A percentile compares a stretch with the other conserved stretches of the same genome.
These are phyloP conservation scores for Cebidichthys violaceus DNA, from an alignment of 2,113 vertebrate species.

Conservation along the genomic window DNA sequence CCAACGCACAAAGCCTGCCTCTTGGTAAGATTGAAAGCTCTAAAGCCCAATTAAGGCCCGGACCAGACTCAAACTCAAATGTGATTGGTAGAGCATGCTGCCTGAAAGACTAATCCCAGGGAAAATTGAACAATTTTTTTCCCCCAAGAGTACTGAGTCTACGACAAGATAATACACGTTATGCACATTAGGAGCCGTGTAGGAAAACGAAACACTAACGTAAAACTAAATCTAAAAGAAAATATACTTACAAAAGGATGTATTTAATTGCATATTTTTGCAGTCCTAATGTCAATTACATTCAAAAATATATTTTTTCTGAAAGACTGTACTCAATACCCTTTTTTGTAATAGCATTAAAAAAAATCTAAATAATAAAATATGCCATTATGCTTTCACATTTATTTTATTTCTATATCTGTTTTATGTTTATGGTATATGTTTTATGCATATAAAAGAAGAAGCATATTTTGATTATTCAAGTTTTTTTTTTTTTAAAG, in stretches of 20 bases:
- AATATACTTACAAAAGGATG: background rate
- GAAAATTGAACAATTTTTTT: too few species aligned
- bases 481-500: background rate
- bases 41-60: background rate
- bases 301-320: background rate
- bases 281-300: background rate
- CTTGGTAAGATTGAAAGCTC: background rate
- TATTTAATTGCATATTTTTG: background rate
- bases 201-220: background rate
- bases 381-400: background rate
- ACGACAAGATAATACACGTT: background rate
- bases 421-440: background rate
- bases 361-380: background rate
- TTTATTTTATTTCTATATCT: background rate
- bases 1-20: background rate
- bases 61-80: background rate
- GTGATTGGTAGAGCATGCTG: constrained; percentile 1
- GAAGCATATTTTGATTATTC: background rate
- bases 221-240: background rate
- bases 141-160: constrained; percentile 38
- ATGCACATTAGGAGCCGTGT: background rate
- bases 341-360: background rate
- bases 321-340: background rate
- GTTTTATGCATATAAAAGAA: background rate
- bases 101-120: background rate